Conservation (phyloP, 2,888 invertebrate genomes). For the Drosophila borborema region DNA sequence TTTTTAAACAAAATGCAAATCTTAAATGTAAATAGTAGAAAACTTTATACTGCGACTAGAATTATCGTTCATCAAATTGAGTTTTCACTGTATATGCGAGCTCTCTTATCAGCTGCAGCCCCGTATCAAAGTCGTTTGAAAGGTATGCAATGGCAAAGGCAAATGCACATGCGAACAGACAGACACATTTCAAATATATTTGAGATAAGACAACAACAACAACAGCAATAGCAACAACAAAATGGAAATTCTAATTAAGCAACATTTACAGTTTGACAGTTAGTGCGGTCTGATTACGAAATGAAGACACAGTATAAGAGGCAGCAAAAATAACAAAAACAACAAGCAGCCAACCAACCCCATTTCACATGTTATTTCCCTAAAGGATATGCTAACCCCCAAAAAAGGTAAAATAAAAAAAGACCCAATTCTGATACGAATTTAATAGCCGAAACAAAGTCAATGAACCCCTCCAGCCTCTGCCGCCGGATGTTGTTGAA, state of each 20-base stretch:
- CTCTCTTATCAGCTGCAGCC: slow-evolving; percentile 56
- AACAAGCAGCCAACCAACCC: slow-evolving; percentile 40
- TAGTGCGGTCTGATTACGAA: slow-evolving; percentile 58
- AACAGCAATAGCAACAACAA: slow-evolving; percentile 21
- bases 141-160: slow-evolving; percentile 55
- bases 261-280: slow-evolving; percentile 48
- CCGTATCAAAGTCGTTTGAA: slow-evolving; percentile 69
- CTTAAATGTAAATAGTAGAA: not conserved
- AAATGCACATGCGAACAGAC: slow-evolving; percentile 10
- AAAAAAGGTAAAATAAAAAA: slow-evolving; percentile 45
- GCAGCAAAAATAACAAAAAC: slow-evolving; percentile 7
- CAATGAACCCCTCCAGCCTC: slow-evolving; percentile 49
- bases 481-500: slow-evolving; percentile 19
- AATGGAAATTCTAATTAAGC: slow-evolving; percentile 58
- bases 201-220: slow-evolving; percentile 56
- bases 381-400: slow-evolving; percentile 39
- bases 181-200: slow-evolving; percentile 44
- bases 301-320: slow-evolving; percentile 35
- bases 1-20: slow-evolving; percentile 9
- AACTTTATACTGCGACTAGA: not conserved
- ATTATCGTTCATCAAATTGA: not conserved
- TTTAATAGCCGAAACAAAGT: slow-evolving; percentile 35
- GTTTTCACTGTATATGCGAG: slow-evolving; percentile 16
- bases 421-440: slow-evolving; percentile 26
- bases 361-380: slow-evolving; percentile 30